A percentile compares a stretch with the other conserved stretches of the same genome.
Conservation (phyloP, 2,888 invertebrate species). For the Arge pagana region DNA sequence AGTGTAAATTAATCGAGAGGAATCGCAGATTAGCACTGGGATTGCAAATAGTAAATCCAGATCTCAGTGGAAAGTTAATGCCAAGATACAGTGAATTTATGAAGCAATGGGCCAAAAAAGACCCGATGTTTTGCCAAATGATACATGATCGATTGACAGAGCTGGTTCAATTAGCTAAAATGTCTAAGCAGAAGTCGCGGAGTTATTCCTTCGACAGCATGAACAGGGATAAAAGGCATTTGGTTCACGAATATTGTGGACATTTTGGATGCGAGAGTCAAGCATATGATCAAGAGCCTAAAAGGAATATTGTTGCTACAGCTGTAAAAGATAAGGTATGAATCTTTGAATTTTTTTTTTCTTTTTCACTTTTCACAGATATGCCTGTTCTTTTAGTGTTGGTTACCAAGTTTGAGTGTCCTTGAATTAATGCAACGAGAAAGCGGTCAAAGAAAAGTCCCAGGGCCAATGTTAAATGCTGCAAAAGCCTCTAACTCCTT, state of each 20-base stretch:
- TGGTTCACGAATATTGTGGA: constrained; percentile 93
- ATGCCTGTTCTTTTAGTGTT: constrained; percentile 69
- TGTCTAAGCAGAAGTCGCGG: constrained; percentile 80
- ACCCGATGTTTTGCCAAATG: constrained; percentile 78
- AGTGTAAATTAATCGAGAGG: constrained; percentile 85
- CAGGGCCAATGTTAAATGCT: constrained; percentile 67
- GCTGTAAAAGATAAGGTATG: constrained; percentile 79
- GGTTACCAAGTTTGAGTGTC: constrained; percentile 87
- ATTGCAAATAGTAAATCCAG: constrained; percentile 90
- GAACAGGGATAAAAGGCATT: constrained; percentile 89
- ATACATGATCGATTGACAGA: constrained; percentile 84
- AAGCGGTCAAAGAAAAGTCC: constrained; percentile 78
- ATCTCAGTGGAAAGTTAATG: constrained; percentile 76
- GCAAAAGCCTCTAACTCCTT: constrained; percentile 40
- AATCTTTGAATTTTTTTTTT: constrained; percentile 16
- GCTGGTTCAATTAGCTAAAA: constrained; percentile 85
- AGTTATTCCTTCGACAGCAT: constrained; percentile 90
- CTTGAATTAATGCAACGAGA: constrained; percentile 81
- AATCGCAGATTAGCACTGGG: constrained; percentile 89
- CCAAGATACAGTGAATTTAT: constrained; percentile 88
- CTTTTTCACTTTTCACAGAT: constrained; percentile 18
- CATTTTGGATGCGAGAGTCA: constrained; percentile 93
- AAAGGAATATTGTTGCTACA: constrained; percentile 92
- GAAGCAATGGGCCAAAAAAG: constrained; percentile 80
- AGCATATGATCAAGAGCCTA: constrained; percentile 94